These are phyloP conservation scores for Polymixis lichenea DNA, from an alignment of 2,888 invertebrate species.

Conservation along the genomic window DNA sequence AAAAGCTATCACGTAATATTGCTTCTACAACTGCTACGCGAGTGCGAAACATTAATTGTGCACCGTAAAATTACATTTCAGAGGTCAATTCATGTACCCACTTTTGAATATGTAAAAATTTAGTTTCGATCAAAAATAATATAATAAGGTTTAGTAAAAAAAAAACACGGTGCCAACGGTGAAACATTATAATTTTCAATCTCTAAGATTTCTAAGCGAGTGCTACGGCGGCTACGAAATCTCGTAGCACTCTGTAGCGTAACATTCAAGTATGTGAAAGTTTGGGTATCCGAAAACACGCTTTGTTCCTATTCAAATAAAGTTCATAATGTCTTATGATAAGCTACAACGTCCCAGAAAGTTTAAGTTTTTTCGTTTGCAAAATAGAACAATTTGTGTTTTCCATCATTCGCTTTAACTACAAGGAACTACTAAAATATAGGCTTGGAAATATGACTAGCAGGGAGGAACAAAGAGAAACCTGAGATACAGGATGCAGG, in stretches of 20 bases:
- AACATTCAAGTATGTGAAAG: neutral
- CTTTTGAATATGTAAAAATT: too few species aligned
- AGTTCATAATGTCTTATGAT: neutral
- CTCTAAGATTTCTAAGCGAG: neutral
- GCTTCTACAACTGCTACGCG: slow-evolving; percentile 10
- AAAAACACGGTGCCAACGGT: neutral
- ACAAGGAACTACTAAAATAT: neutral
- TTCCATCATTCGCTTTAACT: neutral
- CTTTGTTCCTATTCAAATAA: neutral
- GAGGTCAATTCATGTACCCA: too few species aligned
- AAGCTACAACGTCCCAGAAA: too few species aligned
- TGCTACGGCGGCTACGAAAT: slow-evolving; percentile 23
- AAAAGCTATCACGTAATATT: neutral
- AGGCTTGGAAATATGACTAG: too few species aligned
- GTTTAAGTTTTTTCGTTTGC: too few species aligned
- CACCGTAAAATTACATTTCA: neutral
- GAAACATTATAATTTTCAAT: neutral
- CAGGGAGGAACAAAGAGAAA: too few species aligned
- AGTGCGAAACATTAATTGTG: slow-evolving; percentile 24
- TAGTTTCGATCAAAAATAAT: neutral
- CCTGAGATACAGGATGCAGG: too few species aligned
- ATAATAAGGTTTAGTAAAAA: neutral
- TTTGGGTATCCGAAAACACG: neutral
- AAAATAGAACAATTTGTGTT: neutral
- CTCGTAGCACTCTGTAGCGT: slow-evolving; percentile 2